A percentile compares a stretch with the other conserved stretches of the same genome.
These are phyloP conservation scores for Coleophora deauratella DNA, from an alignment of 2,888 invertebrate species.

Conservation along the genomic window DNA sequence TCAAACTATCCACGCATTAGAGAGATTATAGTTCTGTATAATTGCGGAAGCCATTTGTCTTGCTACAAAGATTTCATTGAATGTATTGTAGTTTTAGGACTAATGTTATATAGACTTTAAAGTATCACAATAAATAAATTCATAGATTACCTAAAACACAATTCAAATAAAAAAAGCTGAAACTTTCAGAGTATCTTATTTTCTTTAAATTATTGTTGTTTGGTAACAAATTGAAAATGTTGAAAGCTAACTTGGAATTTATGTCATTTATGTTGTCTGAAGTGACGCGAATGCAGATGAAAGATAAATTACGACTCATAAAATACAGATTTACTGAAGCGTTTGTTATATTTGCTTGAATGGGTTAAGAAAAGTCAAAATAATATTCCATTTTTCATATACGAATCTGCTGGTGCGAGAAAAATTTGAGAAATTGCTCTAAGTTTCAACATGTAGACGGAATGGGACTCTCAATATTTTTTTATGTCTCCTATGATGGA, in stretches of 20 bases:
- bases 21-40: constrained; percentile 25
- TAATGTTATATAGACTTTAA: too few relatives aligned
- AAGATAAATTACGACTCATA: constrained; percentile 8
- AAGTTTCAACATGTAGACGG: constrained; percentile 3
- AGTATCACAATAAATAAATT: too few relatives aligned
- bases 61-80: neutral
- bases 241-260: constrained; percentile 2
- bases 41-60: constrained; percentile 11
- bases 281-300: constrained; percentile 8
- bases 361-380: constrained; percentile 10
- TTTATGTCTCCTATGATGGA: neutral
- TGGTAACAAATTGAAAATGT: neutral
- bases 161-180: too few relatives aligned
- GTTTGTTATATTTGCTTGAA: constrained; percentile 10
- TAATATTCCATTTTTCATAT: constrained; percentile 4
- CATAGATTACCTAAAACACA: too few relatives aligned
- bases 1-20: constrained; percentile 28
- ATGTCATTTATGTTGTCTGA: constrained; percentile 6
- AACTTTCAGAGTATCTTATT: too few relatives aligned
- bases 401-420: constrained; percentile 8
- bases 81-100: too few relatives aligned
- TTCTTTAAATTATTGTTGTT: too few relatives aligned
- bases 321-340: constrained; percentile 6
- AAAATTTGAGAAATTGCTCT: constrained; percentile 1
- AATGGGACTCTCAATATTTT: neutral